Evolutionary conservation across 2,113 vertebrate genomes (phyloP).

Genomic region (Erythrocercus mccallii): DNA sequence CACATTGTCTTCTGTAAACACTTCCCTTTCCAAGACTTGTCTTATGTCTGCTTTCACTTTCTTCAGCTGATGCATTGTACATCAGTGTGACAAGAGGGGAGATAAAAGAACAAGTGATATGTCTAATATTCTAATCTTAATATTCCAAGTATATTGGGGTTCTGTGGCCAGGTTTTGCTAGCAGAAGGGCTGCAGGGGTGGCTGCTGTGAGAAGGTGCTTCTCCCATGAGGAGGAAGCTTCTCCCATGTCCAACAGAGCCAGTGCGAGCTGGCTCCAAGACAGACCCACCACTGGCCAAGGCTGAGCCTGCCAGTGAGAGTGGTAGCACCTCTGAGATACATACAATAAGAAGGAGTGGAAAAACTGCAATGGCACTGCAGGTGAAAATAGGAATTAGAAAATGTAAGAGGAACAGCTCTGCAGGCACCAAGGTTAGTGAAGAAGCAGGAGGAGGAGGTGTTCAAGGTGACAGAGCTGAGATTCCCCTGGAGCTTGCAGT

Average conservation of each 20-base stretch:
- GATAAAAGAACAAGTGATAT: background rate
- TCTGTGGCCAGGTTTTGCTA: background rate
- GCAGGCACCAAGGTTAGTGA: background rate
- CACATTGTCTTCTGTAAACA: background rate
- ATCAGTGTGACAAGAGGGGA: background rate
- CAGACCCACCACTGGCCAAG: too few relatives aligned
- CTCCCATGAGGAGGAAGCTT: background rate
- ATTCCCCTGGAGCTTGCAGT: background rate
- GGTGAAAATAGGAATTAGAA: background rate
- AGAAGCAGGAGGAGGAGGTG: background rate
- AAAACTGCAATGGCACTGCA: background rate
- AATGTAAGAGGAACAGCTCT: background rate
- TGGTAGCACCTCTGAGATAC: background rate
- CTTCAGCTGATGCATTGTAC: background rate
- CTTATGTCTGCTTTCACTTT: background rate
- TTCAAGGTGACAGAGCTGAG: background rate
- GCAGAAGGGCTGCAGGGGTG: background rate
- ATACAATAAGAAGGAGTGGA: background rate
- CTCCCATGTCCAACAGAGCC: background rate
- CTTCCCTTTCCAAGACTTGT: background rate
- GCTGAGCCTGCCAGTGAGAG: background rate
- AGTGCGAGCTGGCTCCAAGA: background rate
- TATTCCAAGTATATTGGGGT: background rate
- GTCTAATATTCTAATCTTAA: background rate
- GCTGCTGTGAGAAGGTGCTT: background rate